Evolutionary conservation across 2,113 vertebrate genomes (phyloP), one percentile per base, ranked within the genome.

Genomic region (Phocoena sinus): DNA sequence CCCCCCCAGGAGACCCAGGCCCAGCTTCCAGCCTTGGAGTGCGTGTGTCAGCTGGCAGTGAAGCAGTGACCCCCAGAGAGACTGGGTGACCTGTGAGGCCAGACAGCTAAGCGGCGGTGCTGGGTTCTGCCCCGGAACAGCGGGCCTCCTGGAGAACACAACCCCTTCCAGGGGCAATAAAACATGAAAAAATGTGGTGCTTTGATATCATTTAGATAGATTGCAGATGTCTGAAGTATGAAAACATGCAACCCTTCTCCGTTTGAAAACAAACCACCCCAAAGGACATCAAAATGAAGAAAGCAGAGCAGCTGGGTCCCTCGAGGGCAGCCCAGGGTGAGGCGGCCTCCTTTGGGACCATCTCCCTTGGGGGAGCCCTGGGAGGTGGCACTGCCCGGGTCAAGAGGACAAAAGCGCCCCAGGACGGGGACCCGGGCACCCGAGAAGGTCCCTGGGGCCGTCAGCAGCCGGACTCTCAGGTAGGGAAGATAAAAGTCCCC

Each of bases 301-400:
- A 10, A 58, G 63, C 14, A 28, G 18, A 3, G 13, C 44, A 6
- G 15, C 50, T 6, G 0, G 6, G 7, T 4, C 14, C 21, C 1
- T 1, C 3, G 1, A 2, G 25, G 79, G 36, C 2, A 15, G 47
- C 5, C 47, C 31, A 0, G 38, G 38, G 8, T 31, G 0, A 7
- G 50, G n/a, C 41, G 18, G 58, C 13, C 18, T 86, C 28, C 23
- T 41, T 0, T 10, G 17, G 73, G 20, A 15, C 62, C 0, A 0
- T 26, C 11, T 17, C 23, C 68, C 56, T 68, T 2, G 0, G 1
- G 21, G n/a, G 31, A 33, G 18, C 15, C 23, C 1, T 9, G 10
- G 20, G 76, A 50, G 82, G 25, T 0, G 5, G 0, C 0, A 9
- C 21, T 0, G 25, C 50, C 23, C 11, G 0, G 1, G 14, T 13